These are phyloP conservation scores for Stegodyphus dumicola DNA, from an alignment of 1,140 invertebrate genomes.

Conservation along the genomic window DNA sequence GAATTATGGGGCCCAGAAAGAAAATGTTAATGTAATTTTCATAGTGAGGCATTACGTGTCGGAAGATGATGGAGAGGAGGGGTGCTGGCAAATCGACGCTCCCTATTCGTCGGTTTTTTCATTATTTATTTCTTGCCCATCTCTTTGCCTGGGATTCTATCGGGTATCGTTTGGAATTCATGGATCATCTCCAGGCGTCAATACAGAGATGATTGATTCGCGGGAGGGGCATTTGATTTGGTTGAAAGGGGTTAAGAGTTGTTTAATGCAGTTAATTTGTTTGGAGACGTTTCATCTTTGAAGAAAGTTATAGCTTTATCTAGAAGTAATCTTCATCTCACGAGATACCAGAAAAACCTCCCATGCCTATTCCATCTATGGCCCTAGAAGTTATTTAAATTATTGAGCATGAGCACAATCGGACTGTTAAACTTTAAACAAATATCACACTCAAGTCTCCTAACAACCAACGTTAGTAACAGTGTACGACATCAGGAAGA, in stretches of 20 bases:
- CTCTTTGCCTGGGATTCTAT: constrained; percentile 27
- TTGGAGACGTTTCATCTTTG: neutral
- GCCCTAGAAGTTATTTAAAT: too few species aligned
- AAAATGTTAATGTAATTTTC: constrained; percentile 61
- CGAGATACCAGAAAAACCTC: too few species aligned
- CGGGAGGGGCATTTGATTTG: neutral
- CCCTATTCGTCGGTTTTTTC: constrained; percentile 28
- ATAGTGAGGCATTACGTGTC: constrained; percentile 58
- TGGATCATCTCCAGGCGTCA: constrained; percentile 33
- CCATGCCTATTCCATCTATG: too few species aligned
- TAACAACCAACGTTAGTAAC: too few species aligned
- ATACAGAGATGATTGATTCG: constrained; percentile 43
- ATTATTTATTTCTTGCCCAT: constrained; percentile 8
- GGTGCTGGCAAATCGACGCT: constrained; percentile 3
- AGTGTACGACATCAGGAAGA: too few species aligned
- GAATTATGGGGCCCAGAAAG: constrained; percentile 51
- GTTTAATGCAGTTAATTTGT: neutral
- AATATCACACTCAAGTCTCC: too few species aligned
- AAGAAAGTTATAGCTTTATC: too few species aligned
- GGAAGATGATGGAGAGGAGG: constrained; percentile 30
- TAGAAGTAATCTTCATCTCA: too few species aligned
- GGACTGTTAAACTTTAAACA: too few species aligned
- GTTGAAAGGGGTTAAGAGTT: neutral
- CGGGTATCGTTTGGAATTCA: constrained; percentile 42
- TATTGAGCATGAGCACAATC: too few species aligned